Evolutionary conservation across 2,888 invertebrate genomes (phyloP).

Genomic region (Kryphioiulus occultus): DNA sequence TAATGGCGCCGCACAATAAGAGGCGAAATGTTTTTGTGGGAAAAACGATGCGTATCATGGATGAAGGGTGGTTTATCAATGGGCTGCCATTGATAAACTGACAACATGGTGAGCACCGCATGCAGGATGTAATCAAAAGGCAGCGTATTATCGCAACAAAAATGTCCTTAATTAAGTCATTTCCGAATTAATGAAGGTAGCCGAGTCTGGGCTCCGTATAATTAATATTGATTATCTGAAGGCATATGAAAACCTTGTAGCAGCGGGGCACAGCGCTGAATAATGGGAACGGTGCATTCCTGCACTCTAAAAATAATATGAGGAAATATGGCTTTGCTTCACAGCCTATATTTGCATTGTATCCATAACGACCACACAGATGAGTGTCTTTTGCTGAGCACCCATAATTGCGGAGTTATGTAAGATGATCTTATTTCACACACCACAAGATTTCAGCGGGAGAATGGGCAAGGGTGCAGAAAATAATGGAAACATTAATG

Average conservation of each 20-base stretch:
- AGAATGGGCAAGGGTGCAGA: no score
- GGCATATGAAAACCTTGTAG: not conserved
- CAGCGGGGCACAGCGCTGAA: no score
- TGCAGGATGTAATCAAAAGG: constrained; percentile 23
- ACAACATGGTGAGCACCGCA: constrained; percentile 14
- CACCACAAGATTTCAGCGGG: no score
- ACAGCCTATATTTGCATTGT: no score
- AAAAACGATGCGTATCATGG: not conserved
- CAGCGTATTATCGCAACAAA: constrained; percentile 23
- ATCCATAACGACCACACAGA: no score
- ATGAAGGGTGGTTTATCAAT: not conserved
- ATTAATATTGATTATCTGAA: constrained; percentile 13
- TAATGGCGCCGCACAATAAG: not conserved
- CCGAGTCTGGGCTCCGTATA: constrained; percentile 6
- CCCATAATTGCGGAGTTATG: no score
- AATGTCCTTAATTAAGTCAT: constrained; percentile 23
- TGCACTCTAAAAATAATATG: no score
- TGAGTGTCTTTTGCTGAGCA: no score
- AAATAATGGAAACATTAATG: no score
- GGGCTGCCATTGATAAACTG: not conserved
- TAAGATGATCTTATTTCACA: no score
- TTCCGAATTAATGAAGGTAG: constrained; percentile 23
- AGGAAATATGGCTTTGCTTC: no score
- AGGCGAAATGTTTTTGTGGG: not conserved
- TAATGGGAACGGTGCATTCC: no score